Evolutionary conservation across 1,140 invertebrate species (phyloP).

Genomic region (Chironomus tepperi): DNA sequence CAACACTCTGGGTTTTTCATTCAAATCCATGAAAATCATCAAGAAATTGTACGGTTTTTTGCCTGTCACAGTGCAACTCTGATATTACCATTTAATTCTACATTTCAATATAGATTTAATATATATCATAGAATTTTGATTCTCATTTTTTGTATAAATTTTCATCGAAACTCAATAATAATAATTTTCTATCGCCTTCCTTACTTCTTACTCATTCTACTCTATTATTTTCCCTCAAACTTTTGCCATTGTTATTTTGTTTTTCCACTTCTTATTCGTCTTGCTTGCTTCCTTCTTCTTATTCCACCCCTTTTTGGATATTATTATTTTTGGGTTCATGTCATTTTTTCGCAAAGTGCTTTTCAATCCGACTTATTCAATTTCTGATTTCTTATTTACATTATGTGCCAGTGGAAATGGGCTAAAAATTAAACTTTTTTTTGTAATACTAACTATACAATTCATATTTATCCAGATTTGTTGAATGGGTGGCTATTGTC

Average conservation of each 20-base stretch:
- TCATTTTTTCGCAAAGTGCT: background rate
- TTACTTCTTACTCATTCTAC: background rate
- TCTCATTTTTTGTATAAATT: too few relatives aligned
- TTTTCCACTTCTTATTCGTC: background rate
- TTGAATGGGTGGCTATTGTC: too few relatives aligned
- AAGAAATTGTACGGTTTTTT: too few relatives aligned
- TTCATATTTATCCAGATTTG: too few relatives aligned
- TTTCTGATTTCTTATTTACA: background rate
- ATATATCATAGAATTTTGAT: too few relatives aligned
- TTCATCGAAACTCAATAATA: background rate
- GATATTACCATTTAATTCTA: too few relatives aligned
- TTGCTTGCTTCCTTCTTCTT: background rate
- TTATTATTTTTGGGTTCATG: background rate
- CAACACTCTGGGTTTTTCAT: too few relatives aligned
- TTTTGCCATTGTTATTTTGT: background rate
- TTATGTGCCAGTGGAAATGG: background rate
- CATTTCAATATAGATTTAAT: too few relatives aligned
- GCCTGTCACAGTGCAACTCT: too few relatives aligned
- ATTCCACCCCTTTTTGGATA: background rate
- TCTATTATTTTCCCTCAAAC: too few relatives aligned
- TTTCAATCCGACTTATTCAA: background rate
- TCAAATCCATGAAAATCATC: too few relatives aligned
- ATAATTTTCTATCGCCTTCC: background rate
- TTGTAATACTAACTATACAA: too few relatives aligned
- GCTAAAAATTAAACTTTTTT: background rate